Base-by-base conservation (phyloP, 2,113 vertebrate species). In the Helogale parvula region DNA sequence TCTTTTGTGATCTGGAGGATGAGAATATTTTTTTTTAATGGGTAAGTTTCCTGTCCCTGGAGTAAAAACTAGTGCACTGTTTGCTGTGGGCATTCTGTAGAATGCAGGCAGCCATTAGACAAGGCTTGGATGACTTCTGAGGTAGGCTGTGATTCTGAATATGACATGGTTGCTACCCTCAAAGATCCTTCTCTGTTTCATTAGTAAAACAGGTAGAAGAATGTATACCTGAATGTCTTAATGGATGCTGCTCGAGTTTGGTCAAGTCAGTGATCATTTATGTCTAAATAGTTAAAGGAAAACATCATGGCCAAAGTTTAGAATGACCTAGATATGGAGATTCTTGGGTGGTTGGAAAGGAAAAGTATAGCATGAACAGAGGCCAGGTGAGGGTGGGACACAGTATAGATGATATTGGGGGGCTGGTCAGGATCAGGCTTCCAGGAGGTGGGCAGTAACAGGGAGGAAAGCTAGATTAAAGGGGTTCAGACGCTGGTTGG, bases 1-100 rank as follows among this genome's bases (percentile, higher is more conserved):
- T 95, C 14, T 54, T 94, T 97, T 87, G 66, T 90, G 41, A 94
- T 92, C 84, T 88, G 17, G 71, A 96, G 33, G 35, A 92, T 97
- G 16, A 80, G 41, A 12, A 77, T 83, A 41, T 88, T 87, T 41
- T 41, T 41, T 41, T 41, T 41, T 41, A 41, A 41, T 41, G 41
- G 41, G 41, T 41, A 41, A 41, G 41, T 87, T 97, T 13, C 2
- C 54, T 82, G 23, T 90, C 38, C 23, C 27, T 92, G 5, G 31
- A 88, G 19, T 97, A 89, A 94, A 96, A 88, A 16, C 52, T 86
- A 27, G n/a, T 14, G 69, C 3, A 33, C 45, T 86, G 71, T 95
- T 94, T 85, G 52, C 38, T 85, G 2, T 82, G 29, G 8, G 13
- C 83, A 7, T 82, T 89, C 38, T 31, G 47, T 65, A 76, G 60